A percentile compares a stretch with the other conserved stretches of the same genome.
These are phyloP conservation scores for Volucella inflata DNA, from an alignment of 2,888 invertebrate species.

Conservation along the genomic window DNA sequence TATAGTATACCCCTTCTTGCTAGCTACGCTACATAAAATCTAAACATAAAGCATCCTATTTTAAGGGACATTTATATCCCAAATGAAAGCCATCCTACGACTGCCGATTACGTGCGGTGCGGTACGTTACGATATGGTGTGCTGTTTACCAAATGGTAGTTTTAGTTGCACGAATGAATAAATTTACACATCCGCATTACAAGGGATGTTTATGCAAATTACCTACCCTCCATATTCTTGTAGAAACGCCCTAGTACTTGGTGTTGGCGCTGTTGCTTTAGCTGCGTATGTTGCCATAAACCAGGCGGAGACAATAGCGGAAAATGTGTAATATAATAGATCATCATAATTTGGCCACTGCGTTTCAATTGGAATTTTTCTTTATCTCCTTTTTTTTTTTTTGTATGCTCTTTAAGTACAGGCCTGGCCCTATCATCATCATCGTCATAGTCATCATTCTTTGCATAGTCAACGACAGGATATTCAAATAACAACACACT, in stretches of 20 bases:
- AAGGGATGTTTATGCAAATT: slow-evolving; percentile 69
- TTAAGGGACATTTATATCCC: slow-evolving; percentile 54
- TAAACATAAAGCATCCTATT: slow-evolving; percentile 63
- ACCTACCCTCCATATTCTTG: slow-evolving; percentile 31
- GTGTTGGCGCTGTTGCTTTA: no score
- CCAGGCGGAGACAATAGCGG: slow-evolving; percentile 29
- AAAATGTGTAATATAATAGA: slow-evolving; percentile 61
- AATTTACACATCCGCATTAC: slow-evolving; percentile 69
- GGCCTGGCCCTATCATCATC: slow-evolving; percentile 24
- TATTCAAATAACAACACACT: slow-evolving; percentile 40
- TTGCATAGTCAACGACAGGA: slow-evolving; percentile 15
- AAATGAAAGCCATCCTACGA: slow-evolving; percentile 24
- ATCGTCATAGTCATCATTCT: slow-evolving; percentile 5
- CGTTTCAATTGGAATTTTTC: slow-evolving; percentile 58
- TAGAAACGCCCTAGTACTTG: slow-evolving; percentile 24
- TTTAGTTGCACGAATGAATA: slow-evolving; percentile 64
- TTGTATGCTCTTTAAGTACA: slow-evolving; percentile 25
- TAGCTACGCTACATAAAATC: slow-evolving; percentile 53
- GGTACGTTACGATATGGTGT: no score
- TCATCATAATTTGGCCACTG: slow-evolving; percentile 73
- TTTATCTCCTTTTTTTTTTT: not conserved
- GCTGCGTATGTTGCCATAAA: slow-evolving; percentile 50
- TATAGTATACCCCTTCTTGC: not conserved
- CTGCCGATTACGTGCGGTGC: no score
- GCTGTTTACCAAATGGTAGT: slow-evolving; percentile 25